These are phyloP conservation scores for Forbesichthys agassizii DNA, from an alignment of 2,113 vertebrate genomes.

Conservation along the genomic window DNA sequence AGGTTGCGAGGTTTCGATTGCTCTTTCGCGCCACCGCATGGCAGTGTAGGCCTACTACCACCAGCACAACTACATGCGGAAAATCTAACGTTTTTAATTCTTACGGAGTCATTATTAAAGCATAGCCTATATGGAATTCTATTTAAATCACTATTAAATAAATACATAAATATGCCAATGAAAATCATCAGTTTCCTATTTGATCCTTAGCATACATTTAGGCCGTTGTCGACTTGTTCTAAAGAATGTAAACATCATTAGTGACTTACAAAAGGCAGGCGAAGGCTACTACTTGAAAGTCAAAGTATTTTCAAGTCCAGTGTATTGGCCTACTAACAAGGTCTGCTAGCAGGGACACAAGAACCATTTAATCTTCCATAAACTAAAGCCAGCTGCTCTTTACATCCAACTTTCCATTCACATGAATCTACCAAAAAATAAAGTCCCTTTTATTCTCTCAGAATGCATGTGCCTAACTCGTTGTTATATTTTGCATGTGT, in stretches of 20 bases:
- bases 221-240: too few relatives aligned
- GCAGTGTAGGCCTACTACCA: neutral
- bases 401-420: slow-evolving; percentile 56
- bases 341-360: neutral
- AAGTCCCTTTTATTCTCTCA: slow-evolving; percentile 40
- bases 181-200: too few relatives aligned
- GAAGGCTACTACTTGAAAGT: neutral
- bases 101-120: neutral
- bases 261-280: neutral
- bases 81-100: neutral
- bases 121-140: too few relatives aligned
- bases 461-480: slow-evolving; percentile 38
- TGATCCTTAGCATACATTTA: neutral
- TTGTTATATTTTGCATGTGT: slow-evolving; percentile 22
- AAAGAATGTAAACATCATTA: neutral
- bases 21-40: slow-evolving; percentile 63
- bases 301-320: neutral
- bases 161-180: too few relatives aligned
- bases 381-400: slow-evolving; percentile 48
- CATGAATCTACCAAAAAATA: slow-evolving; percentile 41
- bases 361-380: slow-evolving; percentile 10
- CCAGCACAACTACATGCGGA: neutral
- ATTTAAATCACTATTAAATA: too few relatives aligned
- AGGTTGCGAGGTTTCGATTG: neutral
- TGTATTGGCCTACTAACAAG: slow-evolving; percentile 4